Evolutionary conservation across 2,113 vertebrate genomes (phyloP).

Genomic region (Oreochromis aureus): DNA sequence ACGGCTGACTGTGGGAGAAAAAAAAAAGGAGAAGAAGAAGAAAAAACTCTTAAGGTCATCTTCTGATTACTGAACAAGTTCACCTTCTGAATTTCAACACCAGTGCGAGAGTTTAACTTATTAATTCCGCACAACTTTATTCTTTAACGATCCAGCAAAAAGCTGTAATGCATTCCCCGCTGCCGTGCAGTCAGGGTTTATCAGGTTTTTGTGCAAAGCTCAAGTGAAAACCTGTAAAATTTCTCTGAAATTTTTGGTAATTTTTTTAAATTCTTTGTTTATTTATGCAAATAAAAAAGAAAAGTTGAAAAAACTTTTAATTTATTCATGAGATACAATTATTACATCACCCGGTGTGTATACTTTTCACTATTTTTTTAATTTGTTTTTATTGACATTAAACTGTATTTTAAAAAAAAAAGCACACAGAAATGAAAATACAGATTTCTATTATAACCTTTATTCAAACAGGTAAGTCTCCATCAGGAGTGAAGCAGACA

Average conservation of each 20-base stretch:
- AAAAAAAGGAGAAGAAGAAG: neutral
- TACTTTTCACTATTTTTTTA: neutral
- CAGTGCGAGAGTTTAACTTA: constrained; percentile 21
- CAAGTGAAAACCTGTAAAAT: constrained; percentile 4
- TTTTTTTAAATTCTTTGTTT: neutral
- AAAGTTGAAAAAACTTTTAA: neutral
- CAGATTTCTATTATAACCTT: neutral
- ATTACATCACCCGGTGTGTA: neutral
- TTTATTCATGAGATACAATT: neutral
- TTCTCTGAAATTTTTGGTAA: neutral
- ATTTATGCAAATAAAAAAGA: neutral
- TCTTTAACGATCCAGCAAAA: neutral
- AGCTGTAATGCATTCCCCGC: neutral
- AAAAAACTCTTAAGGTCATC: constrained; percentile 16
- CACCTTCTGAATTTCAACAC: constrained; percentile 11
- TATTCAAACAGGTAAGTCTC: neutral
- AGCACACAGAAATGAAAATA: neutral
- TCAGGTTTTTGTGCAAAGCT: neutral
- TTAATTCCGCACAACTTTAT: constrained; percentile 7
- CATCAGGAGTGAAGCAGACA: neutral
- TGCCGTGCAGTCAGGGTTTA: neutral
- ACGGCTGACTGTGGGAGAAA: neutral
- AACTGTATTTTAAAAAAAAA: neutral
- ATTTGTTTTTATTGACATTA: neutral
- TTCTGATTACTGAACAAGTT: constrained; percentile 29